Evolutionary conservation across 2,797 vertebrate genomes (phyloP).

Genomic region (Decapterus maruadsi): DNA sequence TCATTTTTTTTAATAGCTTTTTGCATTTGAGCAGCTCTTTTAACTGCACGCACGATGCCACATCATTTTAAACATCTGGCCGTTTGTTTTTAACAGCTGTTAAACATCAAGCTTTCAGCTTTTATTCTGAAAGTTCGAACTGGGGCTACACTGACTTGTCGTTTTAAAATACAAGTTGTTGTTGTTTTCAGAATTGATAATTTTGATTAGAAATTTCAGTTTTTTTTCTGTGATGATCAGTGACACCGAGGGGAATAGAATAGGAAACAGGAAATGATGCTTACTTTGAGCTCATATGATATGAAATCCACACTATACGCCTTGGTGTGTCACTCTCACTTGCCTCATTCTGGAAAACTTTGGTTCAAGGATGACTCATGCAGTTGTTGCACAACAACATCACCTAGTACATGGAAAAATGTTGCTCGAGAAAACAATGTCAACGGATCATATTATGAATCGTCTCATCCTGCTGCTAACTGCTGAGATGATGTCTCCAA

Average conservation of each 20-base stretch:
- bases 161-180: background rate
- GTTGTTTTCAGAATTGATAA: background rate
- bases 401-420: background rate
- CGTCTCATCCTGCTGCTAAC: conserved; percentile 34
- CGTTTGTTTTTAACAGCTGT: background rate
- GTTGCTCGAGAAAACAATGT: conserved; percentile 8
- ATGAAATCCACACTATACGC: background rate
- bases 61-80: conserved; percentile 34
- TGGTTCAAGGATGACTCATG: background rate
- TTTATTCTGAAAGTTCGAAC: background rate
- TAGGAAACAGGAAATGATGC: background rate
- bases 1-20: conserved; percentile 13
- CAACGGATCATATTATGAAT: conserved; percentile 30
- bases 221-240: background rate
- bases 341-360: background rate
- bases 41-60: conserved; percentile 3
- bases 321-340: background rate
- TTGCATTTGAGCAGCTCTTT: conserved; percentile 17
- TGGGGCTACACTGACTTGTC: background rate
- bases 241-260: background rate
- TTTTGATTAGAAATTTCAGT: background rate
- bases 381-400: background rate
- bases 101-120: background rate
- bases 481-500: conserved; percentile 27
- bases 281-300: conserved; percentile 12